Evolutionary conservation across 2,113 vertebrate genomes (phyloP), one percentile per base, ranked within the genome.

Genomic region (Probosciger aterrimus): DNA sequence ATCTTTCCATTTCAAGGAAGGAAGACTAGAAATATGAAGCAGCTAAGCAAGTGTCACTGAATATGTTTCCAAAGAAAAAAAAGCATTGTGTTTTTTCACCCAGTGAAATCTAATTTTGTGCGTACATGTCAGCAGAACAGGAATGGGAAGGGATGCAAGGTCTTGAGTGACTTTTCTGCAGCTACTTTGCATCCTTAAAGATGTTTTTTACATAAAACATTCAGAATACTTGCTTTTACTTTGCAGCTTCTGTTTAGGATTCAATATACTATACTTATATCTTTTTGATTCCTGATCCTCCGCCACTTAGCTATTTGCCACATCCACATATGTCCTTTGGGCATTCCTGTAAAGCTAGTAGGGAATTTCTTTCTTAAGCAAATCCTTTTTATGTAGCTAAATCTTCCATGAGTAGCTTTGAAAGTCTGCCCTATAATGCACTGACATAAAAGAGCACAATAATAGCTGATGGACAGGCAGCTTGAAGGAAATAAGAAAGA

Each of bases 1-100:
- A 92, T 88, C 86, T 96, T 95, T 93, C 93, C 92, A 80, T 94
- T 96, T 94, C 92, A 93, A 95, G 90, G 64, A 93, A 75, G 91
- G 49, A 57, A 67, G 46, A 57, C 49, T 14, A 87, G 73, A 95
- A 95, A 82, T 70, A 71, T 43, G 46, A 90, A 88, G 97, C 90
- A 92, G 57, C 86, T 83, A 94, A 87, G 76, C 75, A 97, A 44
- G 46, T 33, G 25, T 91, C 65, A 60, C 28, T 31, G 78, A 91
- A 83, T 35, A 62, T 14, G 11, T 35, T 79, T 96, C 71, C 91
- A 87, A 96, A 92, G 43, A 50, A 76, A 74, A 73, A 82, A 53
- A 79, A 50, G 4, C 7, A 18, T 35, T 43, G 44, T 84, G 41
- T 85, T 94, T 83, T 47, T 35, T 92, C 76, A 47, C 86, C 69